A percentile compares a stretch with the other conserved stretches of the same genome.
phyloP scores from a whole-genome alignment of 2,888 invertebrate species.

The Magallana nippona region DNA sequence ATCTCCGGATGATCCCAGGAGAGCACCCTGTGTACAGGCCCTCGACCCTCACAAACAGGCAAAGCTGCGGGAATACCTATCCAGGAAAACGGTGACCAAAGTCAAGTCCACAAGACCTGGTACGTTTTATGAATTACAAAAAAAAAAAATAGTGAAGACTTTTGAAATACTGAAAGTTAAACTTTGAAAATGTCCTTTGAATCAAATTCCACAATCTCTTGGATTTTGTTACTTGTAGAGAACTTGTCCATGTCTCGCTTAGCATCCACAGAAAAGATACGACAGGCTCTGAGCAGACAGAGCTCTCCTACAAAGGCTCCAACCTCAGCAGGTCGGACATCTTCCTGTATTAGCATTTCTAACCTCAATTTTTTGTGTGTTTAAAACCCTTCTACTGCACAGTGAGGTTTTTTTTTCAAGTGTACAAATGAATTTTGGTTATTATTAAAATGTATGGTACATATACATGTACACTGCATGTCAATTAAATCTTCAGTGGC shows the following conservation, averaged over 20 bases:
- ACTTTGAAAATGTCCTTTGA: not conserved
- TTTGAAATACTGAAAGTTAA: not conserved
- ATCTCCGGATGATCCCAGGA: not conserved
- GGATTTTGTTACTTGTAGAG: slow-evolving; percentile 51
- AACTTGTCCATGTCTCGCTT: slow-evolving; percentile 66
- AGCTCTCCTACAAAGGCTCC: not conserved
- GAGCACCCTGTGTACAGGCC: not conserved
- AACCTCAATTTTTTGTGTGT: not conserved
- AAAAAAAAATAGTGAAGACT: not conserved
- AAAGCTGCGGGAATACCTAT: slow-evolving; percentile 65
- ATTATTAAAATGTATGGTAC: too few relatives aligned
- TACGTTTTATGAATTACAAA: slow-evolving; percentile 43
- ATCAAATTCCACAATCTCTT: not conserved
- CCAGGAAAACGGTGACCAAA: slow-evolving; percentile 63
- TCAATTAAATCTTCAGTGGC: too few relatives aligned
- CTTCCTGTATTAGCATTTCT: not conserved
- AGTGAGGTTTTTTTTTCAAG: too few relatives aligned
- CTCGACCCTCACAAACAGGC: slow-evolving; percentile 61
- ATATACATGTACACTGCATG: too few relatives aligned
- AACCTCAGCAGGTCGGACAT: not conserved
- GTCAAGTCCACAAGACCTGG: slow-evolving; percentile 68
- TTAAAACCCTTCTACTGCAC: too few relatives aligned
- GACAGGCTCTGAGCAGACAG: slow-evolving; percentile 34
- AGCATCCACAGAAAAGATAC: slow-evolving; percentile 46
- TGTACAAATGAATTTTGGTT: too few relatives aligned